Evolutionary conservation across 2,888 invertebrate genomes (phyloP).

Genomic region (Brachylomia viminalis): DNA sequence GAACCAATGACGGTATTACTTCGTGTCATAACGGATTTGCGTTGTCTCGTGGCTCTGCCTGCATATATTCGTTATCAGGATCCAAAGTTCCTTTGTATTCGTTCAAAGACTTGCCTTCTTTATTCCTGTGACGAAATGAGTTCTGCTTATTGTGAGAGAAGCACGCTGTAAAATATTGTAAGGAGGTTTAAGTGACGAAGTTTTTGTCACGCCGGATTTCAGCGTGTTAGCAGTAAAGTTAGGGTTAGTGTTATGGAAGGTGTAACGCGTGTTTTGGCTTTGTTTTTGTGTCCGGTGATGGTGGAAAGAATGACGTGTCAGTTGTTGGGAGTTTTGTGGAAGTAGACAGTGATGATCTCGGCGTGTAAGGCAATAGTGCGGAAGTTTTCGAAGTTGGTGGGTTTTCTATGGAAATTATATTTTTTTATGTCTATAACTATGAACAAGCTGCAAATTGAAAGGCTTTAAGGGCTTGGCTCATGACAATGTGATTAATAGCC

Average conservation of each 20-base stretch:
- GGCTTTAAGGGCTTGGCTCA: too few species aligned
- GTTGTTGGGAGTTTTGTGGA: constrained; percentile 16
- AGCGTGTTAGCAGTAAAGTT: constrained; percentile 60
- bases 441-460: too few species aligned
- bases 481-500: neutral
- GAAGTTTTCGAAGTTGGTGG: neutral
- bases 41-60: constrained; percentile 70
- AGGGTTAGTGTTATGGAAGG: constrained; percentile 61
- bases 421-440: neutral
- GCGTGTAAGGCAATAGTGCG: neutral
- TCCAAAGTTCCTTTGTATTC: constrained; percentile 68
- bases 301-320: constrained; percentile 17
- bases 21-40: constrained; percentile 75
- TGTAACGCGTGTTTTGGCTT: constrained; percentile 44
- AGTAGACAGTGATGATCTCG: neutral
- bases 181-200: constrained; percentile 56
- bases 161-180: constrained; percentile 61
- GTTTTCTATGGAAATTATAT: neutral
- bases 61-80: constrained; percentile 72
- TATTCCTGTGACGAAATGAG: constrained; percentile 75
- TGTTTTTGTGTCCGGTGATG: constrained; percentile 37
- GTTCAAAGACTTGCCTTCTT: constrained; percentile 68
- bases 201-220: constrained; percentile 57
- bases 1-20: constrained; percentile 61
- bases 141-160: constrained; percentile 65